Base-by-base conservation (phyloP, 2,797 vertebrate genomes). In the Chelonia mydas region DNA sequence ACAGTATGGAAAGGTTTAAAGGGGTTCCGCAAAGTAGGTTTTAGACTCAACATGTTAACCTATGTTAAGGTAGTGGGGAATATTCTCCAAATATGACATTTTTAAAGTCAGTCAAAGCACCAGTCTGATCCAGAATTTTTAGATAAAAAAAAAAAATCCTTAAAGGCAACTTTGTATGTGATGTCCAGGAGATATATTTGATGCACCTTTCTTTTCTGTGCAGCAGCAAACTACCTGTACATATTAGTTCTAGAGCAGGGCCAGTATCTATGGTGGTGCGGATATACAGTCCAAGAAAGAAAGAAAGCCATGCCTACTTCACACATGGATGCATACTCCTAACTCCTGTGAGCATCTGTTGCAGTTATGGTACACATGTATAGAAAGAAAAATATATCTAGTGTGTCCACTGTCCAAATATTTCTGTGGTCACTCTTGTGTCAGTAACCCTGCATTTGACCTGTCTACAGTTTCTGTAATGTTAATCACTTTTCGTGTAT, bases 161-260 rank as follows among this genome's bases (percentile, higher is more conserved):
- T 9, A 7, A 68, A 72, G 31, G 6, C 17, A 90, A 17, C 23
- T 54, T 17, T 89, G 41, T 6, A 33, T 1, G 0, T 10, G 4
- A n/a, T 1, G 0, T 1, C 0, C 79, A 83, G 16, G 53, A 5
- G 83, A 41, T 15, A 1, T 0, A 1, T 1, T 47, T 78, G 7
- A 23, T 84, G 15, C 16, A 37, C 28, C 27, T 76, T 10, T 74
- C 28, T 57, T n/a, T 31, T 53, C 6, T 33, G 3, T 89, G 41
- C 19, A 28, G 28, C 68, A 4, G 2, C 41, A 28, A 5, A 1
- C 5, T 21, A 4, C 0, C 3, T 79, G 7, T 23, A 17, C 65
- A 68, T 37, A 37, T 68, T 68, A n/a, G 90, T 86, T 51, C 54
- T 27, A 55, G 10, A 17, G n/a, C 89, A 37, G 31, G 1, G 33